Percentiles rank a stretch among this genome's conserved stretches.
Evolutionary conservation across 2,797 vertebrate genomes (phyloP).

Genomic region (Muscicapa comitata): DNA sequence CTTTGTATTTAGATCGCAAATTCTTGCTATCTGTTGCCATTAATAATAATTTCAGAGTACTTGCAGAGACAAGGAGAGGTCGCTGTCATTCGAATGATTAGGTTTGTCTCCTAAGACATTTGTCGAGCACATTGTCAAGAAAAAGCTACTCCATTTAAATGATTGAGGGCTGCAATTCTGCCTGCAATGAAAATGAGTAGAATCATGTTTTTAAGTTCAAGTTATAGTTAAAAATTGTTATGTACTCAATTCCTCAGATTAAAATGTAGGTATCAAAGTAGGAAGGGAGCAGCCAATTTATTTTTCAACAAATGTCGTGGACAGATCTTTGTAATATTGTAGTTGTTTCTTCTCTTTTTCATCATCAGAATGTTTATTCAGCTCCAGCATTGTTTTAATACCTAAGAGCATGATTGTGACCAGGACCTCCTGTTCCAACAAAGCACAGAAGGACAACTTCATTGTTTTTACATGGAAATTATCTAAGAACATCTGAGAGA

Average conservation of each 20-base stretch:
- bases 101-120: background rate
- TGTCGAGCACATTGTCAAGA: background rate
- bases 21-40: background rate
- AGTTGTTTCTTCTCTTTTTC: background rate
- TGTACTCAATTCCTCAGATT: background rate
- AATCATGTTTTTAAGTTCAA: background rate
- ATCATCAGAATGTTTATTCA: background rate
- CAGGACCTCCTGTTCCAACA: background rate
- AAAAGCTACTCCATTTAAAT: background rate
- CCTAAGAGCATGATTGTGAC: background rate
- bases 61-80: background rate
- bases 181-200: background rate
- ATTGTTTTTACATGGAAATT: background rate
- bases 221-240: background rate
- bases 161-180: background rate
- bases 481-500: background rate
- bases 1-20: background rate
- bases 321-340: background rate
- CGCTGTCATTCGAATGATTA: background rate
- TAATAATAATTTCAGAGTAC: background rate
- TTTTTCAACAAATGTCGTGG: background rate
- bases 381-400: background rate
- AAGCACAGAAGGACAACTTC: background rate
- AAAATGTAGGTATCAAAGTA: background rate
- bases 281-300: background rate